phyloP scores from a whole-genome alignment of 1,140 invertebrate genomes.

The Atopsyche davidsoni region DNA sequence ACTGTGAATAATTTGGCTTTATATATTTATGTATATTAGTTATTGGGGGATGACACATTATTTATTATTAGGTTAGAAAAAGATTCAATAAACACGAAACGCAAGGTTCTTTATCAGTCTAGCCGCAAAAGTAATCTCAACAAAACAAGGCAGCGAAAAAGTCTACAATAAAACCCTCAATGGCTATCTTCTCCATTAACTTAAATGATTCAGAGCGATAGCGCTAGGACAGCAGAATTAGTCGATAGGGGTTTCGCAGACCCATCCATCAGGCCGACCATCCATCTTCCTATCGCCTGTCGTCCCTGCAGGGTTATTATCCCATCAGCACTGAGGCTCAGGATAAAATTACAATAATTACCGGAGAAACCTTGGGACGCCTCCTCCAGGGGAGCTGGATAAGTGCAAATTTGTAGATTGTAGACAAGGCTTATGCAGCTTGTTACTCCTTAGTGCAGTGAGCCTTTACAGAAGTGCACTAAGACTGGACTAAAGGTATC shows the following conservation, averaged over 20 bases:
- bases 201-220: conserved; percentile 26
- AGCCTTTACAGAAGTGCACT: neutral
- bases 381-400: neutral
- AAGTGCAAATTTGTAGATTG: neutral
- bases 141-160: too few species aligned
- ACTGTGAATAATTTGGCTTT: too few species aligned
- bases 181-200: conserved; percentile 15
- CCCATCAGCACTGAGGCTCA: conserved; percentile 19
- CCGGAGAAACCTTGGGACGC: neutral
- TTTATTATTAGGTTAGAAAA: too few species aligned
- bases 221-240: conserved; percentile 21
- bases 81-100: too few species aligned
- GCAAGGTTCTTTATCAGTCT: too few species aligned
- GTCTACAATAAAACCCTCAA: too few species aligned
- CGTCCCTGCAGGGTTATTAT: conserved; percentile 26
- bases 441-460: neutral
- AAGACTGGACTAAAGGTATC: neutral
- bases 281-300: conserved; percentile 28
- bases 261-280: conserved; percentile 26
- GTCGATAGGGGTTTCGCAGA: conserved; percentile 1
- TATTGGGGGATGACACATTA: too few species aligned
- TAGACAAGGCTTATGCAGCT: neutral
- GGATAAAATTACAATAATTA: conserved; percentile 28
- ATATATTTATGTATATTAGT: too few species aligned
- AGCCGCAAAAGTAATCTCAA: too few species aligned